Conservation (phyloP, 2,888 invertebrate genomes). For the Abscondita cerata region DNA sequence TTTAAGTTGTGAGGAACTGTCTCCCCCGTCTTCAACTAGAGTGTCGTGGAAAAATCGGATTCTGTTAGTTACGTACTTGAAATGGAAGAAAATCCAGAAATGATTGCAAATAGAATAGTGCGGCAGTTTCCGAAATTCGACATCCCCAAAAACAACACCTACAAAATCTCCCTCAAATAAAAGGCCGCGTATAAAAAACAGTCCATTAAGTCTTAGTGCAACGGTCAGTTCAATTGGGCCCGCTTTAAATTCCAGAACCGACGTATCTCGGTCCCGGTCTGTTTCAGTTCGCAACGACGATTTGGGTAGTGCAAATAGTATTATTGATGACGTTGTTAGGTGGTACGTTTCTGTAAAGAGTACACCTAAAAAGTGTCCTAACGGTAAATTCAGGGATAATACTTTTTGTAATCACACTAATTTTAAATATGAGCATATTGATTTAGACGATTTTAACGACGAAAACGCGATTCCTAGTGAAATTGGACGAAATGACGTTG, state of each 20-base stretch:
- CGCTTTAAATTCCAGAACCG: constrained; percentile 47
- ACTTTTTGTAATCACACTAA: constrained; percentile 6
- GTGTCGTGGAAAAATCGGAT: constrained; percentile 84
- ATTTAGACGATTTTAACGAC: constrained; percentile 44
- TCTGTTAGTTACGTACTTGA: constrained; percentile 88
- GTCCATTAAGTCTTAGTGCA: constrained; percentile 60
- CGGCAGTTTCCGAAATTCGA: constrained; percentile 68
- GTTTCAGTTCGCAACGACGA: constrained; percentile 50
- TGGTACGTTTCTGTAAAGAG: constrained; percentile 45
- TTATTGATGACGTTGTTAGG: constrained; percentile 40
- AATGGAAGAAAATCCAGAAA: constrained; percentile 76
- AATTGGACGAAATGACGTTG: constrained; percentile 50
- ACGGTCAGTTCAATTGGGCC: constrained; percentile 61
- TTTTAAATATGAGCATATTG: too few relatives aligned
- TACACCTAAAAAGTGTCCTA: constrained; percentile 33
- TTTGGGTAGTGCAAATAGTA: constrained; percentile 38
- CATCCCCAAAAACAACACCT: constrained; percentile 57
- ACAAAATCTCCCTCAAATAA: constrained; percentile 56
- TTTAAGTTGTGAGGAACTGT: constrained; percentile 55
- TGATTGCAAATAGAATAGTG: constrained; percentile 73
- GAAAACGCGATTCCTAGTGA: constrained; percentile 55
- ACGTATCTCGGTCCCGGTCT: constrained; percentile 58
- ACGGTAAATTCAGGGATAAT: background rate
- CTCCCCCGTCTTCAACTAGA: constrained; percentile 74
- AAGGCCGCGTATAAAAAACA: constrained; percentile 56